phyloP scores from a whole-genome alignment of 2,113 vertebrate genomes.

The Sorex araneus region DNA sequence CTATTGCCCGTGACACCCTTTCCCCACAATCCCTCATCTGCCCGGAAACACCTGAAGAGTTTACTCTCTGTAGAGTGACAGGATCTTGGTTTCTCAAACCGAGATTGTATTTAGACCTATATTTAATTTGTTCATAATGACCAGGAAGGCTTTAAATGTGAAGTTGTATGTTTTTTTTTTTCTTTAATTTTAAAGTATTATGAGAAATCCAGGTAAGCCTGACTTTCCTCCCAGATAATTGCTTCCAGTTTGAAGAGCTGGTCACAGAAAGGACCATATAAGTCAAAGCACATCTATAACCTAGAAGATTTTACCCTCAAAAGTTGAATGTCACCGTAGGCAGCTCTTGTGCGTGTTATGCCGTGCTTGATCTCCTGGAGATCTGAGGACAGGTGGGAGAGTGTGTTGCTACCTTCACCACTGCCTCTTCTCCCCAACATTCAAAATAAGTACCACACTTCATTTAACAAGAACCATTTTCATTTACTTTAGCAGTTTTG shows the following conservation, averaged over 20 bases:
- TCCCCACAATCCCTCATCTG: slow-evolving; percentile 6
- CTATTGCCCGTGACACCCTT: background rate
- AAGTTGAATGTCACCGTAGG: background rate
- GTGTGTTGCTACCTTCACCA: background rate
- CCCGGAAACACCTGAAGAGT: slow-evolving; percentile 64
- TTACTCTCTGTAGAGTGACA: slow-evolving; percentile 64
- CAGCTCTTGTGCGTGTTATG: slow-evolving; percentile 8
- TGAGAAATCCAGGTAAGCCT: slow-evolving; percentile 62
- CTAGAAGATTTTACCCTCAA: background rate
- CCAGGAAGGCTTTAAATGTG: slow-evolving; percentile 73
- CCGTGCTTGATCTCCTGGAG: background rate
- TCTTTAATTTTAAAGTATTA: slow-evolving; percentile 34
- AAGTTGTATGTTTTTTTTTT: slow-evolving; percentile 52
- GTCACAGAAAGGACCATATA: background rate
- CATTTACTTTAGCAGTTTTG: slow-evolving; percentile 42
- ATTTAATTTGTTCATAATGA: slow-evolving; percentile 33
- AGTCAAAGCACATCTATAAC: slow-evolving; percentile 1
- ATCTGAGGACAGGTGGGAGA: background rate
- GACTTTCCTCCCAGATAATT: slow-evolving; percentile 48
- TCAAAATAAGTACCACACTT: background rate
- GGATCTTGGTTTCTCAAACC: slow-evolving; percentile 70
- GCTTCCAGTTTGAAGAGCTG: slow-evolving; percentile 58
- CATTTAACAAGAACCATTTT: slow-evolving; percentile 73
- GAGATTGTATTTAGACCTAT: slow-evolving; percentile 68
- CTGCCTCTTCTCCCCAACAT: background rate